Conservation (phyloP, 2,888 invertebrate genomes). For the Eudemis profundana region DNA sequence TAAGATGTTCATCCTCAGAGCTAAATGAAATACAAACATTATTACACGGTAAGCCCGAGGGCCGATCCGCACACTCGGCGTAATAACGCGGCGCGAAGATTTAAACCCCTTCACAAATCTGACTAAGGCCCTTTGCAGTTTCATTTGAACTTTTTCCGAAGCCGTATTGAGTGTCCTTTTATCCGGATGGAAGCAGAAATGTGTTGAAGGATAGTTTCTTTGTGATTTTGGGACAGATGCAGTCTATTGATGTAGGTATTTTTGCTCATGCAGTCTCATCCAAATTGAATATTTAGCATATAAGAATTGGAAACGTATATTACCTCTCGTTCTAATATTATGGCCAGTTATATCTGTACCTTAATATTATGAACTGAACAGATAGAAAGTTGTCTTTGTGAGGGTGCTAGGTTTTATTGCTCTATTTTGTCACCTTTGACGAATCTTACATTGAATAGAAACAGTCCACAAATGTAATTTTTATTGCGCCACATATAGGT, state of each 20-base stretch:
- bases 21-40: conserved; percentile 71
- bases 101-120: conserved; percentile 66
- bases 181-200: conserved; percentile 8
- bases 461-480: too few relatives aligned
- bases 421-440: too few relatives aligned
- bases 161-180: conserved; percentile 53
- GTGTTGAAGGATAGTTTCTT: conserved; percentile 34
- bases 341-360: background rate
- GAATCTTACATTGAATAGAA: too few relatives aligned
- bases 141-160: conserved; percentile 57
- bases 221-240: conserved; percentile 10
- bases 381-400: too few relatives aligned
- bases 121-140: conserved; percentile 55
- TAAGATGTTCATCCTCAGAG: conserved; percentile 45
- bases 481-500: too few relatives aligned
- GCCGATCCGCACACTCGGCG: conserved; percentile 56
- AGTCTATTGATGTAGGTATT: background rate
- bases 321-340: background rate
- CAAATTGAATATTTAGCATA: conserved; percentile 2
- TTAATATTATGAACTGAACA: background rate
- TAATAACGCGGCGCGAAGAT: conserved; percentile 52
- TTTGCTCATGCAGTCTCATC: background rate
- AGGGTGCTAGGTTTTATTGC: too few relatives aligned
- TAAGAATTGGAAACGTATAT: background rate
- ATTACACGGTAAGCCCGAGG: conserved; percentile 67